Evolutionary conservation across 2,113 vertebrate genomes (phyloP), one percentile per base, ranked within the genome.

Genomic region (Planiliza haematocheilus): DNA sequence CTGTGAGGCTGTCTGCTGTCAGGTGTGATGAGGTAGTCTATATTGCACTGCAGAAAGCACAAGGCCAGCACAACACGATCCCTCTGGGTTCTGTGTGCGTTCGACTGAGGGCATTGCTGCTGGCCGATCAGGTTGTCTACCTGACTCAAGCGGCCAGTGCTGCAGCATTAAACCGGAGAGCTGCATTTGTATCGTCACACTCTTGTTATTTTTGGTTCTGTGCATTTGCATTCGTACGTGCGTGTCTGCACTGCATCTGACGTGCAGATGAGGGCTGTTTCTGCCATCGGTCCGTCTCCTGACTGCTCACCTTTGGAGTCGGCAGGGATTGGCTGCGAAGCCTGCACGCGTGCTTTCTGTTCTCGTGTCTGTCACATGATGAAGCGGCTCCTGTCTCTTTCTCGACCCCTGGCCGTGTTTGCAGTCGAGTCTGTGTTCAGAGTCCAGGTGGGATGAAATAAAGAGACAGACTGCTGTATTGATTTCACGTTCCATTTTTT

Each of bases 31-130:
- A 83, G 73, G 70, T 52, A 1, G 60, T 71, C 62, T 43, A 1
- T 72, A 68, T 69, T 77, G 74, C 82, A 12, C 67, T 36, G 71
- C 55, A 70, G 81, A 82, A 89, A 88, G 64, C 83, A 75, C 74
- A 30, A 83, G 74, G 82, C 76, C 80, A 87, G 88, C 81, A 70
- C 78, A 89, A 91, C 82, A 43, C 7, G 81, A 88, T 81, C 86
- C 77, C 76, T 61, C 53, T 8, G 41, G 52, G 9, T 74, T 74
- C 77, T 57, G 69, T 34, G 14, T 20, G 68, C 77, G 55, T 57
- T 21, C 81, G 83, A 79, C 61, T 18, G 81, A 70, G 57, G 30
- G 21, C 10, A 2, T 42, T 8, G 43, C 24, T 17, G 48, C 52
- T 3, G 75, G 79, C n/a, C 30, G 7, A 45, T 58, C 37, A 14